Evolutionary conservation across 2,113 vertebrate species (phyloP), one percentile per base, ranked within the genome.

Genomic region (Sus scrofa): DNA sequence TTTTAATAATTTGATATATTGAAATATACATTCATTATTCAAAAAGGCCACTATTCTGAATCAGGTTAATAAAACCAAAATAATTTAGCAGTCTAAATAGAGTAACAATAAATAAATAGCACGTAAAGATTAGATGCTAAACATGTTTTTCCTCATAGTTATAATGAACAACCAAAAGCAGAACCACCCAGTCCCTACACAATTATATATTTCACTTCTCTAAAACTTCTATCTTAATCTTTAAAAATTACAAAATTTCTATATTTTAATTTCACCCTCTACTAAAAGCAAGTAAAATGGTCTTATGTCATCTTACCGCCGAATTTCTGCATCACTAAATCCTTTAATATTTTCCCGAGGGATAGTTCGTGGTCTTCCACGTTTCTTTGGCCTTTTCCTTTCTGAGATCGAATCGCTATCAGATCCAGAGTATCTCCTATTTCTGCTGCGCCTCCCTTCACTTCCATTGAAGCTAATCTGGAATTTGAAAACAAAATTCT

Each of bases 341-440:
- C 99, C 99, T 98, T 99, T 99, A 98, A 99, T 99, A 92, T 99
- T 99, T 97, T 99, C 99, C 88, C 99, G 99, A 71, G 99, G 99
- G 97, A 99, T 99, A 87, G 99, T 99, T 60, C 99, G 99, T 86
- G 99, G 99, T 96, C 99, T 98, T 68, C 99, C 99, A 91, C 99
- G 99, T 98, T 99, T 99, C 98, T 99, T 99, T 52, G 99, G 99
- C 39, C 99, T 98, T 98, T 99, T 99, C 85, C 99, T 98, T 98
- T 99, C 99, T 3, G 99, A 99, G 79, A 98, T 96, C 0, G 99
- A 99, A 96, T 99, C 99, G 77, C 99, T 99, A 95, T 99, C 99
- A 6, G 99, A 99, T 50, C 99, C 99, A 52, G 99, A 99, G 67
- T 99, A 99, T 94, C 99, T 99, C 97, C 99, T 99, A 97, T 99